A percentile compares a stretch with the other conserved stretches of the same genome.
Evolutionary conservation across 2,888 invertebrate genomes (phyloP).

Genomic region (Synanthedon formicaeformis): DNA sequence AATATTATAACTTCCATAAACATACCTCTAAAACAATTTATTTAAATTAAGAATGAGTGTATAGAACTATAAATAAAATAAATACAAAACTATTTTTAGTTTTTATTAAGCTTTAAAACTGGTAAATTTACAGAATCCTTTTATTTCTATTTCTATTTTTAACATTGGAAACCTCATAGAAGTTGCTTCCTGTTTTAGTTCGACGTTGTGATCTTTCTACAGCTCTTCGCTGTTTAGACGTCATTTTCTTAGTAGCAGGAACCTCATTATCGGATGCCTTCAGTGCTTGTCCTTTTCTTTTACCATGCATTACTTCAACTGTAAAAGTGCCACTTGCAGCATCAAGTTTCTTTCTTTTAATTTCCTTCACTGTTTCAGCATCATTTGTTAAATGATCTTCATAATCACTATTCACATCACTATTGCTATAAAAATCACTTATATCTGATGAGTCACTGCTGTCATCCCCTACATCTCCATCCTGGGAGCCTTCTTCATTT

Average conservation of each 20-base stretch:
- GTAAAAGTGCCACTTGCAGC: slow-evolving; percentile 68
- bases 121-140: slow-evolving; percentile 22
- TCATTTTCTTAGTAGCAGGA: slow-evolving; percentile 66
- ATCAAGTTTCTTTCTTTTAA: slow-evolving; percentile 53
- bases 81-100: too few species aligned
- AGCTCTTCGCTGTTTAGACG: slow-evolving; percentile 82
- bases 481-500: slow-evolving; percentile 29
- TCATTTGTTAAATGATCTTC: slow-evolving; percentile 62
- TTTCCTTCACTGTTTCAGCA: slow-evolving; percentile 55
- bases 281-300: slow-evolving; percentile 34
- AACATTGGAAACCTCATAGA: slow-evolving; percentile 89
- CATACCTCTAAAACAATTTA: neutral
- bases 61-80: too few species aligned
- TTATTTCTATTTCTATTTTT: slow-evolving; percentile 86
- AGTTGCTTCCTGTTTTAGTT: slow-evolving; percentile 88
- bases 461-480: slow-evolving; percentile 33
- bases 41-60: neutral
- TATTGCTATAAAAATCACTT: slow-evolving; percentile 77
- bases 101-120: too few species aligned
- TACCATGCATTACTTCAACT: slow-evolving; percentile 55
- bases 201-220: slow-evolving; percentile 79
- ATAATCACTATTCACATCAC: slow-evolving; percentile 70
- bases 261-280: slow-evolving; percentile 19
- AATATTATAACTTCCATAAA: neutral
- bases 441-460: slow-evolving; percentile 73